These are phyloP conservation scores for Aplysina aerophoba DNA, from an alignment of 37 sponge, comb jelly and placozoan genomes.

Conservation along the genomic window DNA sequence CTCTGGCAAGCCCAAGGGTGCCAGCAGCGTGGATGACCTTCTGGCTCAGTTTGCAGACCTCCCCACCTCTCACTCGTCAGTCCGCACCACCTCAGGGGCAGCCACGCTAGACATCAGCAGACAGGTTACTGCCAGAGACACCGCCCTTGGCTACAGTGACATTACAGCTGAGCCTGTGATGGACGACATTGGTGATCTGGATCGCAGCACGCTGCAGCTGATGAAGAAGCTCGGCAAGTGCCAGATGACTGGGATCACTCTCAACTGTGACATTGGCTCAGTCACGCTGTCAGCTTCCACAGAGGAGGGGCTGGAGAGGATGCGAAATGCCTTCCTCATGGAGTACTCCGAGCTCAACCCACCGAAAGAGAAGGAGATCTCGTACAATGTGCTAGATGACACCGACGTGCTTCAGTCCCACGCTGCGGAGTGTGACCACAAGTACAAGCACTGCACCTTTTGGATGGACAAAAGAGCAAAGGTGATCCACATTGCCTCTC, in stretches of 20 bases:
- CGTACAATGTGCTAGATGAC: neutral
- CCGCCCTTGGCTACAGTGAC: too few species aligned
- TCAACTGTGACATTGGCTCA: slow-evolving; percentile 17
- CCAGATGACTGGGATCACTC: slow-evolving; percentile 25
- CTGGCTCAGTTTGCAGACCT: too few species aligned
- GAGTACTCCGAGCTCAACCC: neutral
- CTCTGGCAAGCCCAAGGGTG: too few species aligned
- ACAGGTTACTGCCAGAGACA: too few species aligned
- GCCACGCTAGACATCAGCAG: too few species aligned
- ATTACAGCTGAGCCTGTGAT: neutral
- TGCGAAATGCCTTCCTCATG: slow-evolving; percentile 4
- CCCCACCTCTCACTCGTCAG: too few species aligned
- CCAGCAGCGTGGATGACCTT: too few species aligned
- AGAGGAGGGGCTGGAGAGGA: neutral
- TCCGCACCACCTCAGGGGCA: too few species aligned
- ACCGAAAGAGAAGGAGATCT: neutral
- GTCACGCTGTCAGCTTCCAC: slow-evolving; percentile 8
- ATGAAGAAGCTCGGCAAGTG: slow-evolving; percentile 20
- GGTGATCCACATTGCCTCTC: neutral
- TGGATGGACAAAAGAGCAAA: slow-evolving; percentile 10
- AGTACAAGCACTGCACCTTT: neutral
- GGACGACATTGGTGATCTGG: slow-evolving; percentile 29
- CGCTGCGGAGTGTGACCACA: slow-evolving; percentile 14
- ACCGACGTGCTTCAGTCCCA: neutral
- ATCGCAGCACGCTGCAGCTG: neutral